phyloP scores from a whole-genome alignment of 2,113 vertebrate species.

The Leiothrix lutea region DNA sequence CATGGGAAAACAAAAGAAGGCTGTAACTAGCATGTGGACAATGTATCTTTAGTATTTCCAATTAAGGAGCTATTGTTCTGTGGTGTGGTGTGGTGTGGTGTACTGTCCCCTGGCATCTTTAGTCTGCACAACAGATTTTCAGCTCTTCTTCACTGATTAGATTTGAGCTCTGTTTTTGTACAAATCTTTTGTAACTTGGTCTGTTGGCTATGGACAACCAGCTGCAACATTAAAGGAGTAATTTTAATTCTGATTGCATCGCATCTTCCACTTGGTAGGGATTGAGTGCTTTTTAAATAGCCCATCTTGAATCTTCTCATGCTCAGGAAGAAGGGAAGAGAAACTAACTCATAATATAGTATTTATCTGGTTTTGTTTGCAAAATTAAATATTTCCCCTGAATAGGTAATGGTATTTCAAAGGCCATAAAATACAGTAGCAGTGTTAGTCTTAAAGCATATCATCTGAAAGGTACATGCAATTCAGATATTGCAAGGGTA shows the following conservation, averaged over 20 bases:
- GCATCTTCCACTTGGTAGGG: not conserved
- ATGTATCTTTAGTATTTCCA: slow-evolving; percentile 11
- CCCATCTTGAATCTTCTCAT: not conserved
- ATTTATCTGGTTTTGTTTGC: not conserved
- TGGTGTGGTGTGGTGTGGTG: not conserved
- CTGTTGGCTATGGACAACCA: not conserved
- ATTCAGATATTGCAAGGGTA: not conserved
- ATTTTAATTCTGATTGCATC: not conserved
- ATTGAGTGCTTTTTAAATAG: not conserved
- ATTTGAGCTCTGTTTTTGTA: slow-evolving; percentile 7
- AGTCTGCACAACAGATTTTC: not conserved
- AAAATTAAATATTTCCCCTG: not conserved
- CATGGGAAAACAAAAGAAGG: slow-evolving; percentile 39
- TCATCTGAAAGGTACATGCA: not conserved
- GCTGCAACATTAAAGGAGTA: not conserved
- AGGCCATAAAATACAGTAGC: not conserved
- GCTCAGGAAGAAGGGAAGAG: not conserved
- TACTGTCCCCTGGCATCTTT: not conserved
- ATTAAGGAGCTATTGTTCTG: slow-evolving; percentile 13
- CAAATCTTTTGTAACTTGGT: not conserved
- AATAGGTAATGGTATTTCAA: not conserved
- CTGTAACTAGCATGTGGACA: not conserved
- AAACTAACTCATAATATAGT: not conserved
- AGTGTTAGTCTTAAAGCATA: not conserved
- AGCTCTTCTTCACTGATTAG: not conserved